Percentiles rank a stretch among this genome's conserved stretches.
Evolutionary conservation across 2,113 vertebrate genomes (phyloP).

Genomic region (western clawed frog (Xenopus tropicalis)): UCB_Xtro_10.0 CM004451.2:61147501-61148000

Average conservation of each 20-base stretch:
- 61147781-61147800: background rate
- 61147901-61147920: too few species aligned
- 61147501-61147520: conserved; percentile 47
- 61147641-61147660: background rate
- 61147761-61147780: background rate
- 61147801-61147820: background rate
- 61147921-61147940: too few species aligned
- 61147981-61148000: too few species aligned
- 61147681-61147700: background rate
- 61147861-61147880: too few species aligned
- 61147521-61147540: conserved; percentile 41
- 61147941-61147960: too few species aligned
- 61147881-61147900: too few species aligned
- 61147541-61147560: background rate
- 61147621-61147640: background rate
- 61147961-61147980: too few species aligned
- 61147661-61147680: background rate
- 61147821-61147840: background rate
- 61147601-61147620: background rate
- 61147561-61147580: background rate
- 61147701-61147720: background rate
- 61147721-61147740: background rate
- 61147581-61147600: background rate
- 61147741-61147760: background rate
- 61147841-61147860: too few species aligned